Evolutionary conservation across 2,888 invertebrate species (phyloP), one percentile per base, ranked within the genome.

Genomic region (Trisateles emortualis): DNA sequence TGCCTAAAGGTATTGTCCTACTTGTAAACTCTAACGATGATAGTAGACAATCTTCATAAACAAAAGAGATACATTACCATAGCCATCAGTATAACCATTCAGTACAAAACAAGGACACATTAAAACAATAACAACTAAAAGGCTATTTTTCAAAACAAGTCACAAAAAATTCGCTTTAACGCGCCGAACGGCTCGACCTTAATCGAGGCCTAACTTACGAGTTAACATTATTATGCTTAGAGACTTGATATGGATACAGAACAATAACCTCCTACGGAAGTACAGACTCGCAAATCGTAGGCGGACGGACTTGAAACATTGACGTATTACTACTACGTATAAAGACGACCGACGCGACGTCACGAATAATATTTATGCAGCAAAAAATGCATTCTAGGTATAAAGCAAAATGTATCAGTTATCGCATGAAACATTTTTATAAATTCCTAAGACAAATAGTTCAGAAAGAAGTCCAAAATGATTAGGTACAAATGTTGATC

Each of bases 211-310:
- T 64, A 62, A 64, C 53, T 57, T 57, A 53, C 55, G 48, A 56
- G 63, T 61, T 63, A 51, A 58, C 50, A 61, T 65, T 69, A 59
- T 43, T 40, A 52, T 55, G 43, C 16, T 38, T 59, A 54, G 64
- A 63, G 71, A 72, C 72, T 76, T 73, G 68, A 75, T 76, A 67
- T 71, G 67, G 70, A 73, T 68, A 70, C 62, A 58, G 74, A 80
- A 82, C 79, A 82, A 83, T 81, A 79, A 76, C 74, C 78, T 74
- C 78, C 69, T 54, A 78, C 73, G 67, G 53, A 63, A 74, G 66
- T 70, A 54, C 56, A 50, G 55, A 55, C 59, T 60, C 52, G 52
- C 52, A 43, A 56, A 60, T 48, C 68, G 76, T 76, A 69, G 69
- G 75, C 68, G 73, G 59, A 60, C 41, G 45, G 40, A 58, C 54